Base-by-base conservation (phyloP, 2,113 vertebrate species). In the Tupaia tana region DNA sequence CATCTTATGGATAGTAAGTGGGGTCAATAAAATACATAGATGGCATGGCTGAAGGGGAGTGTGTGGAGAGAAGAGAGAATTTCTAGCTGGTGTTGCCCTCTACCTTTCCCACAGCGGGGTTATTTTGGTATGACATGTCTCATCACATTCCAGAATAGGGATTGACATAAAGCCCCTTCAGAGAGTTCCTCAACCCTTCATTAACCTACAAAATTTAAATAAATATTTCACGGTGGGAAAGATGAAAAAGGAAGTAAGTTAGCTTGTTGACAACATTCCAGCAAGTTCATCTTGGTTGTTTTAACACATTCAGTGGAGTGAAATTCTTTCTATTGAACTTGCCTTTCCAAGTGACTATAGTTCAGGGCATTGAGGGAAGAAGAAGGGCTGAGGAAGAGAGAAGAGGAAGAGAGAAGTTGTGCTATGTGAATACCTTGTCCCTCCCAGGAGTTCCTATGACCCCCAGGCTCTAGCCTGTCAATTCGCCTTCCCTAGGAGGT, bases 221-320 rank as follows among this genome's bases (percentile, higher is more conserved):
- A 43, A 90, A 34, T 59, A 79, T 83, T 91, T 95, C 31, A 84
- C 74, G 34, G 56, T 75, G 20, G 6, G 25, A 80, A 85, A 67
- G 22, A 31, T 58, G 73, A 95, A 80, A 83, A 58, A 54, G 67
- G 24, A 69, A 91, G 69, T 69, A 56, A 83, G 25, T 96, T 31
- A 66, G 59, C n/a, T 85, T 88, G 64, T 63, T 88, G 71, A 84
- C 24, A 61, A 7, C 24, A 20, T 74, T 77, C 31, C 22, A 29
- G 29, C 10, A 22, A 58, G 52, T 75, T 96, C 24, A 58, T 22
- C 61, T 86, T 91, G 70, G 25, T 93, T 95, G 43, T 89, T 93
- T 89, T 24, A 81, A 91, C n/a, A 82, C 7, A 61, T 54, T 59
- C 12, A 91, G n/a, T n/a, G 64, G 24, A 86, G 14, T 61, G 77